Conservation (phyloP, 2,797 vertebrate species). For the Acanthiza pusilla region DNA sequence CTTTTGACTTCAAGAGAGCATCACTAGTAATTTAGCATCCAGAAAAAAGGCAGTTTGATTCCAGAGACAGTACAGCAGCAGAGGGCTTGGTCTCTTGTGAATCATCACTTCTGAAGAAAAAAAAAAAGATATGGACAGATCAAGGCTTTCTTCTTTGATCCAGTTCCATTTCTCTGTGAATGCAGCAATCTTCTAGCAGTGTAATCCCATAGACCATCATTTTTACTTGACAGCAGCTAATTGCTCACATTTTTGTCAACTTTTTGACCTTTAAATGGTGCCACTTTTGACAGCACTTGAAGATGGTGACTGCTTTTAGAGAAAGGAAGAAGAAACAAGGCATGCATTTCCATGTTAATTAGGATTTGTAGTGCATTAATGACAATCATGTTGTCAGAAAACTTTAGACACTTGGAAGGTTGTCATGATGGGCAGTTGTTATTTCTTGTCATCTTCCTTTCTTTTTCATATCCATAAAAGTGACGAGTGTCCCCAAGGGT, state of each 20-base stretch:
- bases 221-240: conserved; percentile 17
- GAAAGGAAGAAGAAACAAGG: neutral
- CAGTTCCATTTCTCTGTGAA: neutral
- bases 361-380: conserved; percentile 24
- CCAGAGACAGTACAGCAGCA: neutral
- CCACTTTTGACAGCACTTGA: conserved; percentile 9
- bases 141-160: neutral
- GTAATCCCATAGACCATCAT: neutral
- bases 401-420: neutral
- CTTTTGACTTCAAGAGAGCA: neutral
- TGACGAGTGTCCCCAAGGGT: neutral
- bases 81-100: neutral
- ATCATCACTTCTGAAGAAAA: neutral
- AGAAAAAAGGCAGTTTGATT: neutral
- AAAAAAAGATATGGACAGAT: neutral
- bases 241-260: conserved; percentile 23
- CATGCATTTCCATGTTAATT: conserved; percentile 19
- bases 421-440: neutral
- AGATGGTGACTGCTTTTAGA: neutral
- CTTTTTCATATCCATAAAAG: neutral
- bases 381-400: conserved; percentile 24
- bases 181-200: neutral
- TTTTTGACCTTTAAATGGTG: conserved; percentile 13
- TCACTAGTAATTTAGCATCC: neutral
- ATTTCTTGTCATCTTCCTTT: neutral